phyloP scores from a whole-genome alignment of 2,797 vertebrate genomes.

The Podarcis lilfordi region DNA sequence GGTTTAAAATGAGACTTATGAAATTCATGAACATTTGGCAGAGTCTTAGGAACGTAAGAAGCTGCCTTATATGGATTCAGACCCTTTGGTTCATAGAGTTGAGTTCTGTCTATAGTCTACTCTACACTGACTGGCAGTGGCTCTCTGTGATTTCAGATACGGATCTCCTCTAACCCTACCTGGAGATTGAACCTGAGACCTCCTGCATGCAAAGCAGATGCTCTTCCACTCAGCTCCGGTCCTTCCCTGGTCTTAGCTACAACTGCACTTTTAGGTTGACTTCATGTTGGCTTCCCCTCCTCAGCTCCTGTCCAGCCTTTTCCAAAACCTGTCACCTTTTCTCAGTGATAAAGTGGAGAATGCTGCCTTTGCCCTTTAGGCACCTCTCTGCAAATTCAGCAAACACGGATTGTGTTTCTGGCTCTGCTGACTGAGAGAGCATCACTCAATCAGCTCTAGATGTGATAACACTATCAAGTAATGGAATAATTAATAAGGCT shows the following conservation, averaged over 20 bases:
- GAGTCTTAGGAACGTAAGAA: neutral
- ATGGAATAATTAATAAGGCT: slow-evolving; percentile 31
- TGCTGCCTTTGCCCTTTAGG: neutral
- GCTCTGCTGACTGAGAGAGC: neutral
- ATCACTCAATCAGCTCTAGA: slow-evolving; percentile 15
- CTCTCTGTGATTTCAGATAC: too few species aligned
- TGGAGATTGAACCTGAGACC: too few species aligned
- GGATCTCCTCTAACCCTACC: too few species aligned
- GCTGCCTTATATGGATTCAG: too few species aligned
- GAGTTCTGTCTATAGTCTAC: too few species aligned
- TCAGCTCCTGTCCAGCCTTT: neutral
- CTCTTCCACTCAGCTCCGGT: too few species aligned
- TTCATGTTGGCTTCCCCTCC: neutral
- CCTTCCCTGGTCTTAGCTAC: neutral
- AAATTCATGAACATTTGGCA: neutral
- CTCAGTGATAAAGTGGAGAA: neutral
- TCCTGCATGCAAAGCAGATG: too few species aligned
- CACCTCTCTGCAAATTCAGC: neutral
- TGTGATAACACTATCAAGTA: slow-evolving; percentile 19
- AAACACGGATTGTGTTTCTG: neutral
- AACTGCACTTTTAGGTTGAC: neutral
- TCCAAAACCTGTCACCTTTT: neutral
- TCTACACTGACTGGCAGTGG: too few species aligned
- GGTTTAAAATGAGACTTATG: neutral
- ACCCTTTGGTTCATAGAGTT: too few species aligned